Conservation (phyloP, 2,113 vertebrate species). For the Pithys albifrons region DNA sequence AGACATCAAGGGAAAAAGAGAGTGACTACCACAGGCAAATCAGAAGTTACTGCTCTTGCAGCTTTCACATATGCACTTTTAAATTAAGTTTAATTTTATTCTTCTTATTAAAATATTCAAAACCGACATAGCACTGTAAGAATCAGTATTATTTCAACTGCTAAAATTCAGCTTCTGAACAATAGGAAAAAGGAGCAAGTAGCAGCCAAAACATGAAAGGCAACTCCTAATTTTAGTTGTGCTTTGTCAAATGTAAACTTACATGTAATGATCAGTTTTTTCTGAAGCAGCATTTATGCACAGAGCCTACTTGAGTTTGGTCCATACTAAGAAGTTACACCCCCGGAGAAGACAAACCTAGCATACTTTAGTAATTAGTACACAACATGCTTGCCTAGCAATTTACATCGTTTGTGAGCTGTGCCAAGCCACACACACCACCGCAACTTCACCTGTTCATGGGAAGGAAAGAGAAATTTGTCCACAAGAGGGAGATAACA, state of each 20-base stretch:
- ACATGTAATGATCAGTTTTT: accelerated
- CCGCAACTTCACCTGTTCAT: accelerated
- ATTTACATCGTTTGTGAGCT: neutral
- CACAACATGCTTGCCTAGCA: neutral
- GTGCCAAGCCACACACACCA: neutral
- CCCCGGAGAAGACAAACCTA: neutral
- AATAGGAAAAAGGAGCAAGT: neutral
- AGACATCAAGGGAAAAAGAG: neutral
- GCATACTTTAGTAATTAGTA: neutral
- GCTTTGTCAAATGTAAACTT: neutral
- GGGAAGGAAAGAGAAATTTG: neutral
- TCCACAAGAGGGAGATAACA: slow-evolving; percentile 53
- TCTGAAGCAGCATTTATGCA: neutral
- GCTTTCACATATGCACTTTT: neutral
- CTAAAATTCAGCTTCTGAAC: neutral
- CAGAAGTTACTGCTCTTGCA: neutral
- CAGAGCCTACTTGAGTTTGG: accelerated
- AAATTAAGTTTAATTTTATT: neutral
- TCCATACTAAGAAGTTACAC: neutral
- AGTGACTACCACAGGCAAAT: neutral
- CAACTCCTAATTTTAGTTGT: neutral
- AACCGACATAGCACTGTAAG: neutral
- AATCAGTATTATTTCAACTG: neutral
- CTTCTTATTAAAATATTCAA: neutral
- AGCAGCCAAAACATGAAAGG: neutral